Evolutionary conservation across 1,140 invertebrate species (phyloP).

Genomic region (Hirudo medicinalis): DNA sequence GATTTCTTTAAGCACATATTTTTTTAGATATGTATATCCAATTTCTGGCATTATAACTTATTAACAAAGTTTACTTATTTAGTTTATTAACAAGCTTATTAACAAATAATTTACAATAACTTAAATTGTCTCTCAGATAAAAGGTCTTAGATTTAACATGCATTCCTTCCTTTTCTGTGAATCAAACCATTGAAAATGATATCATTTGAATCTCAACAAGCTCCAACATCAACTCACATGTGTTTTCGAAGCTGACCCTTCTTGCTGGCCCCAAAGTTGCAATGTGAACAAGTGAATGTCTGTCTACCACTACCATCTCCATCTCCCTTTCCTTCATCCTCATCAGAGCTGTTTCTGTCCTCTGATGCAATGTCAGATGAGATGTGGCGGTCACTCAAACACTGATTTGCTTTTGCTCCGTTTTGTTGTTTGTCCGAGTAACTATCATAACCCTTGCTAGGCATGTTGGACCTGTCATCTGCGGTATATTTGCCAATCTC

Average conservation of each 20-base stretch:
- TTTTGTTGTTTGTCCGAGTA: constrained; percentile 1
- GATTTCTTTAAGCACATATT: too few species aligned
- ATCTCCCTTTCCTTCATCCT: constrained; percentile 6
- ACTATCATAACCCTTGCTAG: background rate
- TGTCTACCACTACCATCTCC: constrained; percentile 2
- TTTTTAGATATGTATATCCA: too few species aligned
- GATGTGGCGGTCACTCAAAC: background rate
- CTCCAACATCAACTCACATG: constrained; percentile 2
- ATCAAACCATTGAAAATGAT: too few species aligned
- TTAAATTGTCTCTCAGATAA: too few species aligned
- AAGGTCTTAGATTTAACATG: too few species aligned
- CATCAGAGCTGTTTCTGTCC: background rate
- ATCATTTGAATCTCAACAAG: too few species aligned
- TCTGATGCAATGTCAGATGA: background rate
- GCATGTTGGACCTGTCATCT: background rate
- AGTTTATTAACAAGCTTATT: too few species aligned
- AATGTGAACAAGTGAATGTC: constrained; percentile 18
- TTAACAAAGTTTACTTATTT: too few species aligned
- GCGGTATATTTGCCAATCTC: constrained; percentile 12
- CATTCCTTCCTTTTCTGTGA: too few species aligned
- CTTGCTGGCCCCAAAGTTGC: constrained; percentile 11
- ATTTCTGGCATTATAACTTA: too few species aligned
- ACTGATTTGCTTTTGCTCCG: background rate
- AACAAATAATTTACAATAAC: too few species aligned
- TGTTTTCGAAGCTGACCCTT: constrained; percentile 21